Percentiles rank a stretch among this genome's conserved stretches.
Evolutionary conservation across 1,140 invertebrate species (phyloP).

Genomic region (Kradibia gibbosae): DNA sequence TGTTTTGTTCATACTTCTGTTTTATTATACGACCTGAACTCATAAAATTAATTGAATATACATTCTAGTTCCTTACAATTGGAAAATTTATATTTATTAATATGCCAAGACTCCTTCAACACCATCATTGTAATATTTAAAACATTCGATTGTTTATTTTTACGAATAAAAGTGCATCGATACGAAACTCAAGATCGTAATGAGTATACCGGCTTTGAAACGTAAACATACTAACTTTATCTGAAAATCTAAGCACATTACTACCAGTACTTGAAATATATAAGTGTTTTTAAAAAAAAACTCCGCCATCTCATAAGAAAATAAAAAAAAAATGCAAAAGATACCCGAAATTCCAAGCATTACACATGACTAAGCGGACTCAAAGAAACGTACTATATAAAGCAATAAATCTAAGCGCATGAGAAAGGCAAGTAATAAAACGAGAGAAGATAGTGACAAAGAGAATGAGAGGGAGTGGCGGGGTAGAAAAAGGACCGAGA

Average conservation of each 20-base stretch:
- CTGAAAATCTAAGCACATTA: too few species aligned
- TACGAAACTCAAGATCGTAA: neutral
- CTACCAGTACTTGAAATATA: neutral
- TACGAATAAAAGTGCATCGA: neutral
- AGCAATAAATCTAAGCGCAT: conserved; percentile 30
- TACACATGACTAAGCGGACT: neutral
- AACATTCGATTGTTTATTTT: neutral
- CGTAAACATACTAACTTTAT: too few species aligned
- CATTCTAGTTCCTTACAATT: neutral
- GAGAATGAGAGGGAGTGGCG: too few species aligned
- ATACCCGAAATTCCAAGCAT: conserved; percentile 31
- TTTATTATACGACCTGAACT: neutral
- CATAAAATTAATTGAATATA: neutral
- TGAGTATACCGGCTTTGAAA: neutral
- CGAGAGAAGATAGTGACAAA: neutral
- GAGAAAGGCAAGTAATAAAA: neutral
- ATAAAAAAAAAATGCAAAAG: neutral
- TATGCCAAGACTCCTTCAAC: neutral
- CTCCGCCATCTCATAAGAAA: neutral
- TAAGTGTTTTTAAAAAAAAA: conserved; percentile 6
- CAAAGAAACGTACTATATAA: neutral
- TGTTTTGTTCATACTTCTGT: neutral
- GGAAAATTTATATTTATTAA: neutral
- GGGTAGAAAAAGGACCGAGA: neutral
- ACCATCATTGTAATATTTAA: neutral